A percentile compares a stretch with the other conserved stretches of the same genome.
Conservation (phyloP, 2,797 vertebrate genomes). For the Pterois miles region DNA sequence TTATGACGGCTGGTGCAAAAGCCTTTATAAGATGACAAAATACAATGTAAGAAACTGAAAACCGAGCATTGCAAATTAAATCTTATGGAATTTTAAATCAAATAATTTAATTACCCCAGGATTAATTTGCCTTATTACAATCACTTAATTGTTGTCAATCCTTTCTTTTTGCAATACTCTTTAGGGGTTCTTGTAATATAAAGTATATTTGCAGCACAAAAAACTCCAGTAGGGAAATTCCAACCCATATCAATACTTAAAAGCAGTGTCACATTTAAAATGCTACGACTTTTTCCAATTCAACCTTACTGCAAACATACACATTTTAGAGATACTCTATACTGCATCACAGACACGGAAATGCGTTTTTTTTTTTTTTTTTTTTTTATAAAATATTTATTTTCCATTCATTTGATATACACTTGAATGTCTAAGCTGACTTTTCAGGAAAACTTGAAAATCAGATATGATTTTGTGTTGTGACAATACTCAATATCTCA, state of each 20-base stretch:
- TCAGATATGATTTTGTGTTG: background rate
- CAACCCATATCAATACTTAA: background rate
- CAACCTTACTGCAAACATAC: background rate
- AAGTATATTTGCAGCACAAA: background rate
- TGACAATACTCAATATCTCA: slow-evolving; percentile 1
- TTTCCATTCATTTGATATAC: slow-evolving; percentile 12
- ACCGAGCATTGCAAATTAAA: background rate
- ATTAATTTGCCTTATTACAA: background rate
- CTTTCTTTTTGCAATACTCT: background rate
- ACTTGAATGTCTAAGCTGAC: slow-evolving; percentile 17
- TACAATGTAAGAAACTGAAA: slow-evolving; percentile 6
- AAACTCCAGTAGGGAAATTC: too few relatives aligned
- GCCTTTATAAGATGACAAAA: background rate
- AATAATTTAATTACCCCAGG: background rate
- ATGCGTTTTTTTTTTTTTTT: too few relatives aligned
- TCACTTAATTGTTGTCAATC: background rate
- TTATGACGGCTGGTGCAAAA: slow-evolving; percentile 10
- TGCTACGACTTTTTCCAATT: background rate
- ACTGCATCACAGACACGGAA: background rate
- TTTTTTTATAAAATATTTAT: slow-evolving; percentile 40
- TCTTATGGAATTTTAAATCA: background rate
- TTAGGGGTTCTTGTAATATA: background rate
- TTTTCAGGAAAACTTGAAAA: slow-evolving; percentile 7
- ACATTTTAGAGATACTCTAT: background rate
- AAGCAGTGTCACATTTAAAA: background rate